Conservation (phyloP, 2,797 vertebrate genomes). For the Amblyopsis hoosieri region DNA sequence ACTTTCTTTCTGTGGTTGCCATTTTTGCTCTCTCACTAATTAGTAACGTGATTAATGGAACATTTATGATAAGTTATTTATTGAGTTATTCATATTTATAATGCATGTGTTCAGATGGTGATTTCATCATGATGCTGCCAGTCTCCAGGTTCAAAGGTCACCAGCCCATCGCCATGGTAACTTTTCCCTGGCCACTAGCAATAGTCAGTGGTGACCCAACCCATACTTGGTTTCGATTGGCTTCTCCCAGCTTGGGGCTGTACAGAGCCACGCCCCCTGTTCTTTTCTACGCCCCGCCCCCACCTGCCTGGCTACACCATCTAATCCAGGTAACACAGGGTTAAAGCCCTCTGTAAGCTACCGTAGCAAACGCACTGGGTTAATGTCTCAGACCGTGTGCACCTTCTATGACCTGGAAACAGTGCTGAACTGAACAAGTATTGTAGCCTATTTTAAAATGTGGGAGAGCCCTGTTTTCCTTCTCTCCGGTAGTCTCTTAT, state of each 20-base stretch:
- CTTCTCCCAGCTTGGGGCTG: constrained; percentile 21
- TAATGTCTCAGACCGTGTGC: no score
- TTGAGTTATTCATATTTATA: background rate
- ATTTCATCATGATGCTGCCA: constrained; percentile 54
- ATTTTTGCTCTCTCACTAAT: no score
- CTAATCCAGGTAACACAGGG: constrained; percentile 8
- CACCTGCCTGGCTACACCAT: constrained; percentile 34
- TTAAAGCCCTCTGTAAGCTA: no score
- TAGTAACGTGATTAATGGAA: no score
- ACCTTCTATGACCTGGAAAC: no score
- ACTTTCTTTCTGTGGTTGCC: no score
- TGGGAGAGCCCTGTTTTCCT: no score
- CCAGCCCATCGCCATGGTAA: constrained; percentile 32
- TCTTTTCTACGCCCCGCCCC: constrained; percentile 28
- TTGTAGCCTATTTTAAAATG: no score
- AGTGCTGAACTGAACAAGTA: no score
- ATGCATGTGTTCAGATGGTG: constrained; percentile 25
- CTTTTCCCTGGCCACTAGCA: constrained; percentile 25
- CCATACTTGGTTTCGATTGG: constrained; percentile 42
- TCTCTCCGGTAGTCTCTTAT: no score
- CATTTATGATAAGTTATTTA: no score
- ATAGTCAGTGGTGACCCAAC: constrained; percentile 17
- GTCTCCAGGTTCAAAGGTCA: constrained; percentile 44
- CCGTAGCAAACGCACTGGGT: no score
- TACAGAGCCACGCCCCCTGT: constrained; percentile 37